Evolutionary conservation across 92 coral and sea anemone species (phyloP).

Genomic region (Porites lobata): DNA sequence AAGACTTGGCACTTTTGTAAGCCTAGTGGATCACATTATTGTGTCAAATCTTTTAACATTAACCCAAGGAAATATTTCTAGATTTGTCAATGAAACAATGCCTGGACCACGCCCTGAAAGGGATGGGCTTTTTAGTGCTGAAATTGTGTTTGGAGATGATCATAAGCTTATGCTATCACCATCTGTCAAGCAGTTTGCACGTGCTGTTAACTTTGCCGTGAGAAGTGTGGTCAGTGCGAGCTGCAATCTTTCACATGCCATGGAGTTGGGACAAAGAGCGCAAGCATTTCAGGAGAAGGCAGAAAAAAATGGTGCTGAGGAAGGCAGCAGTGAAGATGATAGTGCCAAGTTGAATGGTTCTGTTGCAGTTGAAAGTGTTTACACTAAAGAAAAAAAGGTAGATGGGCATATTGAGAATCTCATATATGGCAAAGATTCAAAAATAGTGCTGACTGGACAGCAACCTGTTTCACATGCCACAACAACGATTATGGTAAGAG

Average conservation of each 20-base stretch:
- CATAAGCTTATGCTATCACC: slow-evolving; percentile 82
- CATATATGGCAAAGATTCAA: not conserved
- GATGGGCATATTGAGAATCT: slow-evolving; percentile 27
- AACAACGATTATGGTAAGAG: slow-evolving; percentile 4
- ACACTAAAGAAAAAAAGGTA: not conserved
- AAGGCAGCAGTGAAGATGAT: not conserved
- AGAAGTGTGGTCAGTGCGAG: slow-evolving; percentile 76
- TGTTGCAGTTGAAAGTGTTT: not conserved
- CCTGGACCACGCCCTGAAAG: slow-evolving; percentile 88
- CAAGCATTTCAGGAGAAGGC: slow-evolving; percentile 31
- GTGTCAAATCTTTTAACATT: slow-evolving; percentile 82
- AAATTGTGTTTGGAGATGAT: slow-evolving; percentile 73
- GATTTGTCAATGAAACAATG: slow-evolving; percentile 81
- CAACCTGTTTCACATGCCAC: not conserved
- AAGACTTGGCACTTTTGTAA: slow-evolving; percentile 82
- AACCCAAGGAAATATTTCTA: slow-evolving; percentile 85
- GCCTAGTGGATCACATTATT: slow-evolving; percentile 91
- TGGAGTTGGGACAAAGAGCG: slow-evolving; percentile 73
- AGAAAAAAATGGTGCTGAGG: not conserved
- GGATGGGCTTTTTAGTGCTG: slow-evolving; percentile 80
- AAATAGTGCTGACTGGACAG: slow-evolving; percentile 1
- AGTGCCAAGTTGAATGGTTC: not conserved
- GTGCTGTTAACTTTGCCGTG: slow-evolving; percentile 71
- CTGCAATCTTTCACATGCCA: slow-evolving; percentile 87
- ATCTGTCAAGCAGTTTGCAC: slow-evolving; percentile 66